Evolutionary conservation across 2,797 vertebrate species (phyloP).

Genomic region (Chromis chromis): DNA sequence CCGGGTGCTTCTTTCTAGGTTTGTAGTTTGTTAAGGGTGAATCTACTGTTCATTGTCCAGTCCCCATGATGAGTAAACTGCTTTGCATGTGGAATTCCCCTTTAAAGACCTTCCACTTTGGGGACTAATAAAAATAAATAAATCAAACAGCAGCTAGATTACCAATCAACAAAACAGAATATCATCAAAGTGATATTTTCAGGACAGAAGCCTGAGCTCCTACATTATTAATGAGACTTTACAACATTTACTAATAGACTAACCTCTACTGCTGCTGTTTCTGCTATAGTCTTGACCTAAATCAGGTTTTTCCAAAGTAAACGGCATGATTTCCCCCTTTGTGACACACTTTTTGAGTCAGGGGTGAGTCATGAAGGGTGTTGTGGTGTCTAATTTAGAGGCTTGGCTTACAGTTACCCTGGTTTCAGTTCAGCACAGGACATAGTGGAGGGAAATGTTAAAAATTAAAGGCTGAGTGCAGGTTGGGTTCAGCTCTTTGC

Average conservation of each 20-base stretch:
- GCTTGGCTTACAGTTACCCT: conserved; percentile 47
- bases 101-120: background rate
- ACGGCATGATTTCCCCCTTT: background rate
- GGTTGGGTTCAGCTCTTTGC: background rate
- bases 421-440: conserved; percentile 44
- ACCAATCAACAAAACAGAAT: background rate
- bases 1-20: too few relatives aligned
- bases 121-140: background rate
- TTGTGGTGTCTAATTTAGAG: conserved; percentile 34
- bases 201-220: background rate
- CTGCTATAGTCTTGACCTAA: background rate
- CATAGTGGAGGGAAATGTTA: conserved; percentile 39
- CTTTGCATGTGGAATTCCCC: too few relatives aligned
- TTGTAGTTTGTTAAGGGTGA: too few relatives aligned
- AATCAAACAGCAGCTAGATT: too few relatives aligned
- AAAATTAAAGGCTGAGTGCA: conserved; percentile 45
- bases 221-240: conserved; percentile 1
- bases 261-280: background rate
- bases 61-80: too few relatives aligned
- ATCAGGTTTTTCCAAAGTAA: conserved; percentile 8
- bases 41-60: too few relatives aligned
- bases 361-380: conserved; percentile 29
- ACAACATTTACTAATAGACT: background rate
- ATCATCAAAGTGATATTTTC: background rate
- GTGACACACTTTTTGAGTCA: conserved; percentile 20